These are phyloP conservation scores for Epizoanthus rinbou DNA, from an alignment of 92 coral and sea anemone genomes.

Conservation along the genomic window DNA sequence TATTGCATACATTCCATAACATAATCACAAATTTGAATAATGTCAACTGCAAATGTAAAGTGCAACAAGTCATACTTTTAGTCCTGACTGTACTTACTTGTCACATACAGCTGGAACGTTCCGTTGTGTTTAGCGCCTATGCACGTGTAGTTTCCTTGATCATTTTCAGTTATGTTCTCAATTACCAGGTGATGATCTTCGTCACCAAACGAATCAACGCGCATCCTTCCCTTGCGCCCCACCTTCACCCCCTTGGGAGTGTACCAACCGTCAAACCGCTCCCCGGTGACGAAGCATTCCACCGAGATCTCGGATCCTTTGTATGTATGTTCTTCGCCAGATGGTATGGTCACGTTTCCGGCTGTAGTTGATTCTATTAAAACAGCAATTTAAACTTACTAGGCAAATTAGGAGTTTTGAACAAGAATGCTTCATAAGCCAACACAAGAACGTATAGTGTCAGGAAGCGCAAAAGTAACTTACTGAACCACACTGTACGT, in stretches of 20 bases:
- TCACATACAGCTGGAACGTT: slow-evolving; percentile 5
- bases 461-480: too few species aligned
- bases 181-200: slow-evolving; percentile 12
- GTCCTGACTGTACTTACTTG: too few species aligned
- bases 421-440: too few species aligned
- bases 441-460: too few species aligned
- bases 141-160: slow-evolving; percentile 24
- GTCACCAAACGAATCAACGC: background rate
- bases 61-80: too few species aligned
- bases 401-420: background rate
- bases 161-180: background rate
- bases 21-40: too few species aligned
- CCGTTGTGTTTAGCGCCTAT: background rate
- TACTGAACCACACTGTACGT: too few species aligned
- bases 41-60: too few species aligned
- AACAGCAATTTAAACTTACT: background rate
- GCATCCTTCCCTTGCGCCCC: background rate
- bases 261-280: slow-evolving; percentile 11
- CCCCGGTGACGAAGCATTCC: slow-evolving; percentile 8
- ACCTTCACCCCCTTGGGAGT: background rate
- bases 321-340: background rate
- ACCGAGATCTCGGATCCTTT: background rate
- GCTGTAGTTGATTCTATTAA: background rate
- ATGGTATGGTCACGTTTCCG: background rate
- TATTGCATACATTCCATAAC: too few species aligned